Evolutionary conservation across 2,888 invertebrate species (phyloP), one percentile per base, ranked within the genome.

Genomic region (Drosophila greeni): DNA sequence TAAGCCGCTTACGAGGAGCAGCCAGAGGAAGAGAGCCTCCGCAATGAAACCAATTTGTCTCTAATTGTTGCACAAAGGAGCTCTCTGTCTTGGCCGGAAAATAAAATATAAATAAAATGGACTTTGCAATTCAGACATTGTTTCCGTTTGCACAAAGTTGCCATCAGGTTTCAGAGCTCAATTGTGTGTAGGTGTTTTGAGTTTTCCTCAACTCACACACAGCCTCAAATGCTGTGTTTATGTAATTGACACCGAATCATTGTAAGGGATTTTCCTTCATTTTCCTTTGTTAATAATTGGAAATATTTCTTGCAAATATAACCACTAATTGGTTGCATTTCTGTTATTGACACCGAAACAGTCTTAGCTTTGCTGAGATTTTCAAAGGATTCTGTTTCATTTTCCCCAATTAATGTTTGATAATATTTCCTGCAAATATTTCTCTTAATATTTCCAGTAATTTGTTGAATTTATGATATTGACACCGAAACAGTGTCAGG

Each of bases 1-100:
- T 74, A 76, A 79, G 80, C 67, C n/a, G 59, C 67, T 74, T 73
- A 74, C 14, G 6, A 40, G 23, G 8, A 39, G 18, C 8, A 14
- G 12, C 20, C 12, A 1, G 16, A 16, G 29, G 20, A 20, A 20
- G 20, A 33, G 12, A 11, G 3, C 26, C 16, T 36, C 37, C 55
- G 16, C 47, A 36, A 49, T 42, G 56, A 33, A 36, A 42, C 39
- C 49, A 51, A 72, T 72, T 75, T 64, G 40, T 12, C 29, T 18
- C 26, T 49, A 48, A 66, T 66, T 55, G 55, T 14, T 43, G 45
- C 45, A 47, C 29, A 47, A 47, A 47, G 29, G 29, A 42, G 14
- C 26, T 43, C 39, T 39, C 39, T 40, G 12, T 14, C 14, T 29
- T 14, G 45, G 5, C 31, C 45, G 45, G 45, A 47, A 47, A 47